These are phyloP conservation scores for Phyllotreta striolata DNA, from an alignment of 2,888 invertebrate species.

Conservation along the genomic window DNA sequence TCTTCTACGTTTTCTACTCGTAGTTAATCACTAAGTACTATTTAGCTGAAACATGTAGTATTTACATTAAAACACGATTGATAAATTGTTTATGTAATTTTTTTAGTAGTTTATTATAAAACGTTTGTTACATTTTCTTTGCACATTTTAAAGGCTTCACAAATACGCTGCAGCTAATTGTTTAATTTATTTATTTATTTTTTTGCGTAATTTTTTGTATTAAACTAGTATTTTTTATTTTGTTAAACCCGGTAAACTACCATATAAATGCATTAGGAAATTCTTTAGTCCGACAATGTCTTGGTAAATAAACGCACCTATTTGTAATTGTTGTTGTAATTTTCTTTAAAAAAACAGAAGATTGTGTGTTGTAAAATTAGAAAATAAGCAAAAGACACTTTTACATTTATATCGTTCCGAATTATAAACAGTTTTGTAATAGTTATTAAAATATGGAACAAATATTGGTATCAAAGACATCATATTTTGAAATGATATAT, in stretches of 20 bases:
- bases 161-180: slow-evolving; percentile 45
- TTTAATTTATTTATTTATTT: slow-evolving; percentile 41
- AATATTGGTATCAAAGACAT: neutral
- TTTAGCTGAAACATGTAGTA: too few relatives aligned
- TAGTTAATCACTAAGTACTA: too few relatives aligned
- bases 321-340: slow-evolving; percentile 18
- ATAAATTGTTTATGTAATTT: too few relatives aligned
- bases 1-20: too few relatives aligned
- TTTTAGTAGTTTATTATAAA: neutral
- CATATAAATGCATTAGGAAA: slow-evolving; percentile 16
- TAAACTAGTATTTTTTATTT: slow-evolving; percentile 9
- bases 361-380: neutral
- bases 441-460: neutral
- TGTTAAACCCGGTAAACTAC: slow-evolving; percentile 7
- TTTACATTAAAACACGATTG: too few relatives aligned
- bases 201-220: slow-evolving; percentile 30
- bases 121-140: slow-evolving; percentile 39
- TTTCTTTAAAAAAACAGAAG: slow-evolving; percentile 15
- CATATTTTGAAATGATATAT: neutral
- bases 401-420: too few relatives aligned
- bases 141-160: slow-evolving; percentile 49
- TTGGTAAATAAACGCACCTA: neutral
- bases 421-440: neutral
- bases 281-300: slow-evolving; percentile 14
- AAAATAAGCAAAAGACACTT: neutral